Evolutionary conservation across 2,113 vertebrate genomes (phyloP).

Genomic region (Larimichthys polyactis): DNA sequence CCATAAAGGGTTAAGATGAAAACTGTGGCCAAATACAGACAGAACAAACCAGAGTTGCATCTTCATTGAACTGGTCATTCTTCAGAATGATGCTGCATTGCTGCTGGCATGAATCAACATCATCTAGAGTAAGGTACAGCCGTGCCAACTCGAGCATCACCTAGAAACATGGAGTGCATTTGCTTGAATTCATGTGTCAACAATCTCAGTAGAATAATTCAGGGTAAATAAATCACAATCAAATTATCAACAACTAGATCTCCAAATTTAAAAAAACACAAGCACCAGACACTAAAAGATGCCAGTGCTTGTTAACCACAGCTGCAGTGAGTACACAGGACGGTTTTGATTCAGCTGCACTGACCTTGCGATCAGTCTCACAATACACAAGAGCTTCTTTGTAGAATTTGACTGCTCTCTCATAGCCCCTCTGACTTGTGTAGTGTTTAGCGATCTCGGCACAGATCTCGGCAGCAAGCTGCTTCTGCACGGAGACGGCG

Average conservation of each 20-base stretch:
- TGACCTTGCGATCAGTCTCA: conserved; percentile 96
- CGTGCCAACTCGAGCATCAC: conserved; percentile 95
- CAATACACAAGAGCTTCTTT: conserved; percentile 98
- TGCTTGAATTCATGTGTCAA: conserved; percentile 30
- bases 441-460: conserved; percentile 96
- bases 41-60: conserved; percentile 89
- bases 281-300: conserved; percentile 19
- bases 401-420: conserved; percentile 98
- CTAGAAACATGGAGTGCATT: conserved; percentile 73
- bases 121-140: conserved; percentile 91
- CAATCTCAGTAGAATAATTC: conserved; percentile 8
- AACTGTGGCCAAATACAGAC: not conserved
- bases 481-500: conserved; percentile 90
- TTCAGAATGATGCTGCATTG: conserved; percentile 92
- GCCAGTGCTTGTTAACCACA: conserved; percentile 59
- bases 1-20: not conserved
- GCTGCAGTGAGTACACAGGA: conserved; percentile 77
- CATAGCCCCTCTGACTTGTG: conserved; percentile 92
- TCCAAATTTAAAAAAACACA: conserved; percentile 42
- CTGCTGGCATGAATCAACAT: conserved; percentile 90
- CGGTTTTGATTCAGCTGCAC: conserved; percentile 79
- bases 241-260: conserved; percentile 29
- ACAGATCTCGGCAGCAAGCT: conserved; percentile 95
- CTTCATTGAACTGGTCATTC: conserved; percentile 92
- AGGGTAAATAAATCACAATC: conserved; percentile 2